Base-by-base conservation (phyloP, 2,797 vertebrate genomes). In the Graptemys geographica region DNA sequence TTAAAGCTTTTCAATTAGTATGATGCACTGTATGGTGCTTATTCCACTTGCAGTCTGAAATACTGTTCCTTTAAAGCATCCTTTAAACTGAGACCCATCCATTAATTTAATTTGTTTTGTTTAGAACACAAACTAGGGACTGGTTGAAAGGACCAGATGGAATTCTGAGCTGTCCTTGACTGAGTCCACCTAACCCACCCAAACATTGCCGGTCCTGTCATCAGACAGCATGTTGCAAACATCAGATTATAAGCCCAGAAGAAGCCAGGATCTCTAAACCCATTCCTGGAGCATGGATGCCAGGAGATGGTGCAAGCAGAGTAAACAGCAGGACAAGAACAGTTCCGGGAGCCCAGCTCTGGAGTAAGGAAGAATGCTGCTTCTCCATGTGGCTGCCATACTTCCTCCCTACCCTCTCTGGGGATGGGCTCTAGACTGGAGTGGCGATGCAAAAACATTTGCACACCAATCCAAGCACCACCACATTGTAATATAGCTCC, bases 401-500 rank as follows among this genome's bases (percentile, higher is more conserved):
- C 80, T 56, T 81, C 79, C 53, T 81, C 27, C 27, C 21, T 52
- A 11, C 10, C 21, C 9, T 6, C 11, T 9, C 37, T 41, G 15
- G 59, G 31, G 57, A 59, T 12, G 25, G 57, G 57, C 31, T 33
- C 59, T 62, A 11, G 28, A 62, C 27, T 33, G 13, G 13, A 62
- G 31, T 16, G 12, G 31, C 15, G 59, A 31, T 72, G 47, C 76
- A 85, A 18, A 85, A 52, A 6, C 0, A 0, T 19, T 13, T 28
- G 19, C 15, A 83, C 62, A 28, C 12, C 1, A 11, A 41, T 37
- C 11, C 37, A 23, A 72, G 0, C 72, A 82, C 80, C 84, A 51
- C 2, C 56, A 3, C 3, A 1, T n/a, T 11, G 53, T 0, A 28
- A 3, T 1, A 69, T 28, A 44, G 0, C 81, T 78, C 79, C 59